phyloP scores from a whole-genome alignment of 2,888 invertebrate genomes.

The Patella pellucida region DNA sequence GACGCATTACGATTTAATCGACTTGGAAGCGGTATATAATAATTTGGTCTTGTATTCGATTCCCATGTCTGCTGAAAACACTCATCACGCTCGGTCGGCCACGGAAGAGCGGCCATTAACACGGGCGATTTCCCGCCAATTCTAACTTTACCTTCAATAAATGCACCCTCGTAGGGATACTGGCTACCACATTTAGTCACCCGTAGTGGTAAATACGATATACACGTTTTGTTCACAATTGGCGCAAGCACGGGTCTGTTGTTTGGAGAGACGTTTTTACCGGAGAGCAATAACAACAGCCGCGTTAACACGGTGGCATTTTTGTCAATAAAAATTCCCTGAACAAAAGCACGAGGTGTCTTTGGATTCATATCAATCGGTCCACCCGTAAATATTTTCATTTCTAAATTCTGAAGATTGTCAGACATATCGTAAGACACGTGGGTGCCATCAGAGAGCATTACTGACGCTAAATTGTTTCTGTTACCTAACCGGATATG shows the following conservation, averaged over 20 bases:
- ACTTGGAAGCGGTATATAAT: slow-evolving; percentile 37
- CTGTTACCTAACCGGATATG: slow-evolving; percentile 33
- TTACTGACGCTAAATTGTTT: slow-evolving; percentile 37
- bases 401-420: slow-evolving; percentile 35
- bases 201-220: slow-evolving; percentile 24
- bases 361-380: not conserved
- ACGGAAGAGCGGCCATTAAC: slow-evolving; percentile 35
- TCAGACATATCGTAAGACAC: slow-evolving; percentile 40
- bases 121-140: slow-evolving; percentile 24
- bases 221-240: slow-evolving; percentile 17
- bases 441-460: slow-evolving; percentile 36
- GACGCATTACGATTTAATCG: not conserved
- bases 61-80: slow-evolving; percentile 28
- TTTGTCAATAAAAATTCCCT: not conserved
- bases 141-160: slow-evolving; percentile 37
- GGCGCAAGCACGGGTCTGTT: not conserved
- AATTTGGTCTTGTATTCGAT: slow-evolving; percentile 27
- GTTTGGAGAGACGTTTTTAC: not conserved
- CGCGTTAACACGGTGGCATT: slow-evolving; percentile 6
- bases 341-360: not conserved
- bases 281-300: not conserved
- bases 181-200: slow-evolving; percentile 44
- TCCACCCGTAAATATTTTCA: slow-evolving; percentile 31
- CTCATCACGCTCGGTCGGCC: slow-evolving; percentile 36
- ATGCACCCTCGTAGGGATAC: slow-evolving; percentile 41